A percentile compares a stretch with the other conserved stretches of the same genome.
These are phyloP conservation scores for Drosophila pseudoananassae DNA, from an alignment of 1,140 invertebrate species.

Conservation along the genomic window DNA sequence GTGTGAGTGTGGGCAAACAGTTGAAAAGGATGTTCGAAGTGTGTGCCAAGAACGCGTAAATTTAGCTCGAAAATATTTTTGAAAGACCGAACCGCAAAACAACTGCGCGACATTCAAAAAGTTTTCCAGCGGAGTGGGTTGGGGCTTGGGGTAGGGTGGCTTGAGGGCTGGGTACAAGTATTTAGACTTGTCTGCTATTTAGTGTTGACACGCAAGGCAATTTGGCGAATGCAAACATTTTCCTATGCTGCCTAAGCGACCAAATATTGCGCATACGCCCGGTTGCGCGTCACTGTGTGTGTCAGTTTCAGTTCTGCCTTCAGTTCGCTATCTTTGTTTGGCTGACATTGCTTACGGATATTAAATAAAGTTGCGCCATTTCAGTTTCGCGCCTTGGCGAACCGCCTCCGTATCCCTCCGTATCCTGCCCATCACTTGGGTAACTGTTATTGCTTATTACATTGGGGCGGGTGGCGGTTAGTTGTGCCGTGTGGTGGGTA, in stretches of 20 bases:
- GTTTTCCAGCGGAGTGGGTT: constrained; percentile 35
- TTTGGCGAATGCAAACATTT: constrained; percentile 79
- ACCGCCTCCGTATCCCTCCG: constrained; percentile 25
- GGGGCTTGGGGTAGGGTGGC: not conserved
- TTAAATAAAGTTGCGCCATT: constrained; percentile 81
- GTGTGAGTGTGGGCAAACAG: constrained; percentile 49
- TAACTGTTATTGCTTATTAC: constrained; percentile 76
- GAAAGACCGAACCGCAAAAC: constrained; percentile 61
- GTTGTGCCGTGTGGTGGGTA: constrained; percentile 55
- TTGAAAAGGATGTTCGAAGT: constrained; percentile 67
- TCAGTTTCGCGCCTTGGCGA: constrained; percentile 71
- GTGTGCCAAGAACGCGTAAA: constrained; percentile 67
- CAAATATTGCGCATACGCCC: constrained; percentile 66
- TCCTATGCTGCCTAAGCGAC: constrained; percentile 42
- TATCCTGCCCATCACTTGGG: not conserved
- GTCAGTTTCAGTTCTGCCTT: constrained; percentile 7
- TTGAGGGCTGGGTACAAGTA: constrained; percentile 26
- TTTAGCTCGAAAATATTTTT: constrained; percentile 71
- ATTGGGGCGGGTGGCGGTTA: constrained; percentile 37
- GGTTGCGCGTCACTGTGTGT: constrained; percentile 2
- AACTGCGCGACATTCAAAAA: constrained; percentile 71
- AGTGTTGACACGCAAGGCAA: constrained; percentile 82
- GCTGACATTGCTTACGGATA: constrained; percentile 56
- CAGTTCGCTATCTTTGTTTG: constrained; percentile 37
- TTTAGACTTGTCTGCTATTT: constrained; percentile 80